These are phyloP conservation scores for Dipus sagitta DNA, from an alignment of 2,797 vertebrate genomes.

Conservation along the genomic window DNA sequence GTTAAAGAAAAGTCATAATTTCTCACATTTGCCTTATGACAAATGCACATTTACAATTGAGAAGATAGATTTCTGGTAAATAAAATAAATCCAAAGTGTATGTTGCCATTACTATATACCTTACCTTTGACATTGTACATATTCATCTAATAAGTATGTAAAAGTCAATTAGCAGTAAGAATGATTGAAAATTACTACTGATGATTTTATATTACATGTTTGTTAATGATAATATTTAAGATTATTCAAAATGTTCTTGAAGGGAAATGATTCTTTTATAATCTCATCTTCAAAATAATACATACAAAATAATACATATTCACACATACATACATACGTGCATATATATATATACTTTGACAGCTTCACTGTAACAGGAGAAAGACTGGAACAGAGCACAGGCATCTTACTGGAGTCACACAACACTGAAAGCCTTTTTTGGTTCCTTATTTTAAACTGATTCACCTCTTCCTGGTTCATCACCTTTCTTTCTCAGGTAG, in stretches of 20 bases:
- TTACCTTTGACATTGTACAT: not conserved
- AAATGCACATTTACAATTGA: not conserved
- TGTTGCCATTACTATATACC: not conserved
- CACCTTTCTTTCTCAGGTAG: not conserved
- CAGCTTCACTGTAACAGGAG: not conserved
- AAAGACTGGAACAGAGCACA: not conserved
- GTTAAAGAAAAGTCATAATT: not conserved
- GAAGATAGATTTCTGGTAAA: not conserved
- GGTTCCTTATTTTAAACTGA: not conserved
- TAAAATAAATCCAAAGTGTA: not conserved
- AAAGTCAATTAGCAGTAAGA: not conserved
- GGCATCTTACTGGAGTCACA: not conserved
- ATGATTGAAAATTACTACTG: not conserved
- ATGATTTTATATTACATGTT: conserved; percentile 11
- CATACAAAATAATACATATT: not conserved
- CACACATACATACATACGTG: no score
- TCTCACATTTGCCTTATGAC: not conserved
- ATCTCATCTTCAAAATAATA: conserved; percentile 19
- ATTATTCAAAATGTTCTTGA: not conserved
- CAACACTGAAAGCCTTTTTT: not conserved
- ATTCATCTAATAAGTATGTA: not conserved
- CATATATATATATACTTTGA: not conserved
- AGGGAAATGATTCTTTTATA: not conserved
- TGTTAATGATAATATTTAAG: not conserved
- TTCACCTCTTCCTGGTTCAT: not conserved